Base-by-base conservation (phyloP, 2,797 vertebrate genomes). In the Anas bahamensis region DNA sequence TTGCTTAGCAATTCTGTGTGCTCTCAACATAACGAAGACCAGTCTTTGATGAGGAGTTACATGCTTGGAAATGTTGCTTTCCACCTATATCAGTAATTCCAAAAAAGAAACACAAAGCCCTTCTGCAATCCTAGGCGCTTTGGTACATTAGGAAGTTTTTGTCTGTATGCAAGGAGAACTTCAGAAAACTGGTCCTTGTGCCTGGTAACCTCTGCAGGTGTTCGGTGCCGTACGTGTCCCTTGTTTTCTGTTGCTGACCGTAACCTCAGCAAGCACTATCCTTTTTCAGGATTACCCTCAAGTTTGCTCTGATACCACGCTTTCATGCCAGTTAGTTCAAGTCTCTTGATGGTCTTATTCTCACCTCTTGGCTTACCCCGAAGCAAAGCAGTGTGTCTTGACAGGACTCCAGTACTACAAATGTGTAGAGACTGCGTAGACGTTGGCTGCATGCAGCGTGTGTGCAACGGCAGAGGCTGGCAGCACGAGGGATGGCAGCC, bases 1-100 rank as follows among this genome's bases (percentile, higher is more conserved):
- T 96, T 96, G 89, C 90, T 95, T 93, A 93, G 90, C 95, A 90
- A 82, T 95, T 84, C 8, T 55, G 24, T 50, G 6, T 55, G 69
- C 72, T 79, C 37, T 71, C 71, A 48, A 42, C 66, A 39, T 50
- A 11, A 2, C 21, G 70, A 19, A 37, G 57, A 70, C 33, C n/a
- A 52, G 80, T 23, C 72, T n/a, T 35, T 28, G 61, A 23, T 68
- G 66, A 81, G 85, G 75, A 74, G 16, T 15, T 50, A 12, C 33
- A 21, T 16, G 29, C 63, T 61, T 71, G 61, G 31, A 57, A 72
- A 35, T 53, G 6, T 11, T 83, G 50, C 56, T 91, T 88, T 15
- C 59, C 46, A 57, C 33, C 80, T 85, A 1, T n/a, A 15, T 48
- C 4, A 2, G 46, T 79, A 78, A 13, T 56, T 79, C 60, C 35